phyloP scores from a whole-genome alignment of 2,888 invertebrate genomes.

The Zeuzera pyrina region DNA sequence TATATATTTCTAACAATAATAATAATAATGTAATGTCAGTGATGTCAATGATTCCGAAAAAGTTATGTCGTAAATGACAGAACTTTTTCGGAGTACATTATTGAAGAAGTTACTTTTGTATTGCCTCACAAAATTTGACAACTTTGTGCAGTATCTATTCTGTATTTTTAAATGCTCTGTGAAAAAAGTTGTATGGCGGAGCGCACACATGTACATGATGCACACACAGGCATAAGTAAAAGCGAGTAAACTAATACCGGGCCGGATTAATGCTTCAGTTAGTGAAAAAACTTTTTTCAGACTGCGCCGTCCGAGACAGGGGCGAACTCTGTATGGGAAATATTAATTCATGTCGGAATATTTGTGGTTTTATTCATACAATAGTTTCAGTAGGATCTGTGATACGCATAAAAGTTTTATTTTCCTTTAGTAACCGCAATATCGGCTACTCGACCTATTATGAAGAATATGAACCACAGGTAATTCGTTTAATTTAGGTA shows the following conservation, averaged over 20 bases:
- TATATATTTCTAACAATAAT: too few relatives aligned
- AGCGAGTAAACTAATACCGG: constrained; percentile 72
- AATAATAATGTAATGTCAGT: too few relatives aligned
- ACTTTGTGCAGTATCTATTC: constrained; percentile 26
- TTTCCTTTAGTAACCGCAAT: too few relatives aligned
- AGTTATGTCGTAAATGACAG: too few relatives aligned
- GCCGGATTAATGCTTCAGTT: constrained; percentile 74
- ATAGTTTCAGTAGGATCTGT: too few relatives aligned
- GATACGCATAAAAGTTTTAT: too few relatives aligned
- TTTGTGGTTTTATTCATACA: too few relatives aligned
- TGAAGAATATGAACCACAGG: too few relatives aligned
- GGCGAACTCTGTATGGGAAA: constrained; percentile 30
- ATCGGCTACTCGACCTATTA: too few relatives aligned
- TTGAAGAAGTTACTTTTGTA: constrained; percentile 24
- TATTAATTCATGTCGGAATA: too few relatives aligned
- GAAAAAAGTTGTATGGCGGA: constrained; percentile 60
- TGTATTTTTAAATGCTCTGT: constrained; percentile 44
- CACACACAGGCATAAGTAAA: constrained; percentile 53
- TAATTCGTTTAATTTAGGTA: too few relatives aligned
- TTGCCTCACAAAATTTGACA: constrained; percentile 14
- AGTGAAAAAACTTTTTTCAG: constrained; percentile 74
- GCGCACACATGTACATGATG: constrained; percentile 45
- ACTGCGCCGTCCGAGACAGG: constrained; percentile 66
- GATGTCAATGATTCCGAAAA: too few relatives aligned
- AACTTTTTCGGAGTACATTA: constrained; percentile 13